Evolutionary conservation across 2,888 invertebrate species (phyloP), one percentile per base, ranked within the genome.

Genomic region (Melanargia galathea): DNA sequence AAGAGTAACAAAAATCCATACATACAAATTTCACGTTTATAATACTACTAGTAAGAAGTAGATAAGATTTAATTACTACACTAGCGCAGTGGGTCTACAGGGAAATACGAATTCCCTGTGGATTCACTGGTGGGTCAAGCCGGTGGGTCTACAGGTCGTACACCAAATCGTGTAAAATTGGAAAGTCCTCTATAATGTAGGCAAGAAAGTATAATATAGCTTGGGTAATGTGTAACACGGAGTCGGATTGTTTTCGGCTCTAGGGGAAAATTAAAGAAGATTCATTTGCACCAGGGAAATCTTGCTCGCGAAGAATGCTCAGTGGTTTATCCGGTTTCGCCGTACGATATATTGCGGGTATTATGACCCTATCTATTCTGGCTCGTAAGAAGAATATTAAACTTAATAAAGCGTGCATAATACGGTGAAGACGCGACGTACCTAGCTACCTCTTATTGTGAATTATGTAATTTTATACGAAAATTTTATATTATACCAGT

Each of bases 261-360:
- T 77, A 65, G 66, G 76, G 76, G 77, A 80, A 82, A 83, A 80
- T 83, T 75, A 72, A 76, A 79, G 75, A 73, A 73, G 71, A 75
- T 75, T 75, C 76, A 79, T 77, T 77, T 75, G 69, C 82, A 79
- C 76, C 75, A 76, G 80, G 81, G 79, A 70, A 71, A 71, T 70
- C 66, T 66, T 64, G 52, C 45, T 62, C 56, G 43, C 64, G 60
- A 55, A 62, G 49, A 62, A 59, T 48, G 38, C 26, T 59, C 62
- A 24, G 61, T 56, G 62, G 56, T 68, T 56, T 56, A 56, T 62
- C 54, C 49, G 10, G n/a, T 13, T 13, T 16, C 2, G 26, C 20
- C 13, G 16, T 43, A 18, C 6, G 43, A 55, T 48, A 61, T 48
- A 61, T 60, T 24, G 51, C 54, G 22, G 26, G 26, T 45, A 60